A percentile compares a stretch with the other conserved stretches of the same genome.
These are phyloP conservation scores for Agrenia bidenticulata DNA, from an alignment of 2,888 invertebrate genomes.

Conservation along the genomic window DNA sequence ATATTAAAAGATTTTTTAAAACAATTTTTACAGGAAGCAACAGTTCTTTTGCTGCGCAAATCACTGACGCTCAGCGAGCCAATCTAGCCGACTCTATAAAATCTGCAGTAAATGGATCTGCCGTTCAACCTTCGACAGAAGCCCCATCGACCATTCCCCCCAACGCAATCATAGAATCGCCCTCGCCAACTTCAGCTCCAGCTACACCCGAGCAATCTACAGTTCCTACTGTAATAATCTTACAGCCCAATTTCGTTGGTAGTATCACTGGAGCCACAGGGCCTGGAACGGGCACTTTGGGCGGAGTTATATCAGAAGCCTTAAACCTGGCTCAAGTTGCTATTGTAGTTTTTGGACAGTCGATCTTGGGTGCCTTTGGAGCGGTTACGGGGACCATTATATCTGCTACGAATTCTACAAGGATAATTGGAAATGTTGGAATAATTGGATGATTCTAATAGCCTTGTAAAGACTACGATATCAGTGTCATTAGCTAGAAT, in stretches of 20 bases:
- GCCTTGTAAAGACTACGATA: too few species aligned
- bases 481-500: too few species aligned
- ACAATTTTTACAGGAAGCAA: too few species aligned
- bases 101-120: not conserved
- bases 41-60: too few species aligned
- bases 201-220: too few species aligned
- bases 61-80: not conserved
- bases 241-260: too few species aligned
- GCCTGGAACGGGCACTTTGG: not conserved
- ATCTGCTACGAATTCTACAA: not conserved
- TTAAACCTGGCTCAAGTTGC: constrained; percentile 15
- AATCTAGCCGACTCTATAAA: not conserved
- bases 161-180: too few species aligned
- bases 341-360: constrained; percentile 4
- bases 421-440: not conserved
- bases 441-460: too few species aligned
- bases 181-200: too few species aligned
- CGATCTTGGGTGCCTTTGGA: not conserved
- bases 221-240: too few species aligned
- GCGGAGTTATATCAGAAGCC: constrained; percentile 8
- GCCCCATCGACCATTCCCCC: too few species aligned
- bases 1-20: too few species aligned
- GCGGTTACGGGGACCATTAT: not conserved
- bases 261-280: not conserved
- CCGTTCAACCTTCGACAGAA: not conserved